Conservation (phyloP, 2,113 vertebrate genomes). For the Caranx melampygus region DNA sequence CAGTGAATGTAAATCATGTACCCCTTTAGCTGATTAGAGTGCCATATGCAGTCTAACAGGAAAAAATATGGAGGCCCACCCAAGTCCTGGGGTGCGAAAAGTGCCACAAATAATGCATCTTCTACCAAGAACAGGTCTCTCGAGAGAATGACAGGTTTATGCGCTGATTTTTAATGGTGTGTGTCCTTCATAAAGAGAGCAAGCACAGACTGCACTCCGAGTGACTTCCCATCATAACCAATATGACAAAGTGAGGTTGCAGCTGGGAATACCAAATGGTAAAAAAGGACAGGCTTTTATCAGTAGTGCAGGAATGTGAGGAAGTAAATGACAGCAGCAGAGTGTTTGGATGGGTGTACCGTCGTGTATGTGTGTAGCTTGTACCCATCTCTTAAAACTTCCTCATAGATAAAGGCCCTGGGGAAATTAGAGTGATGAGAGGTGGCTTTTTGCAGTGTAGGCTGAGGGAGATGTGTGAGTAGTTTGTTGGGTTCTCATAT, state of each 20-base stretch:
- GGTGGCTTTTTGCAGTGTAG: slow-evolving; percentile 57
- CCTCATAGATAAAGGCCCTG: slow-evolving; percentile 43
- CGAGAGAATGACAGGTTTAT: slow-evolving; percentile 71
- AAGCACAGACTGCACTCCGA: slow-evolving; percentile 37
- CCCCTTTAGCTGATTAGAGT: slow-evolving; percentile 75
- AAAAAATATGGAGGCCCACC: slow-evolving; percentile 54
- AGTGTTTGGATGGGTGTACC: slow-evolving; percentile 28
- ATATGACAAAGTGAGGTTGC: slow-evolving; percentile 42
- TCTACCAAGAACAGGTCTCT: slow-evolving; percentile 25
- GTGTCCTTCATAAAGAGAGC: slow-evolving; percentile 60
- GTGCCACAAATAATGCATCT: slow-evolving; percentile 64
- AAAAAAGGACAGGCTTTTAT: slow-evolving; percentile 46
- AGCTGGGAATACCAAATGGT: slow-evolving; percentile 50
- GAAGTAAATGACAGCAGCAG: slow-evolving; percentile 12
- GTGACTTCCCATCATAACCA: slow-evolving; percentile 56
- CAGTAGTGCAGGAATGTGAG: slow-evolving; percentile 26
- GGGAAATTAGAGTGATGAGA: slow-evolving; percentile 65
- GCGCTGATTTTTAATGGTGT: slow-evolving; percentile 51
- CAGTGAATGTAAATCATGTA: slow-evolving; percentile 74
- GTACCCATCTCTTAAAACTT: slow-evolving; percentile 46
- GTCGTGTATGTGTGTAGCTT: slow-evolving; percentile 12
- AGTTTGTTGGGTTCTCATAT: slow-evolving; percentile 1
- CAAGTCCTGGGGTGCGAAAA: slow-evolving; percentile 38
- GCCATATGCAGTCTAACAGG: slow-evolving; percentile 49
- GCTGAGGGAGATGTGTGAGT: slow-evolving; percentile 55